Conservation (phyloP, 2,113 vertebrate species). For the Neolamprologus sp. region DNA sequence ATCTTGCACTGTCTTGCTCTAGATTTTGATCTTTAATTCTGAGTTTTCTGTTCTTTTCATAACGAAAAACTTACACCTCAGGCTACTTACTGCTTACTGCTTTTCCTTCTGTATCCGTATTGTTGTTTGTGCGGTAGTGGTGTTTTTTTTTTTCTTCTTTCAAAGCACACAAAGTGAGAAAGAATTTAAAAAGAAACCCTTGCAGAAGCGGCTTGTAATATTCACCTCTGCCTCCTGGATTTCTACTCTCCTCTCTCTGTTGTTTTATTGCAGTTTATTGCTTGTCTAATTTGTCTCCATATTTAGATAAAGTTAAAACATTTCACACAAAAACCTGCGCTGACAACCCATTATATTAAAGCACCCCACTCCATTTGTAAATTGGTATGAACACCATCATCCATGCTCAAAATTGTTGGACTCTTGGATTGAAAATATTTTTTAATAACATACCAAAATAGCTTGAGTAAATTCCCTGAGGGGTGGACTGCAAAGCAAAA, state of each 20-base stretch:
- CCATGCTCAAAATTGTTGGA: background rate
- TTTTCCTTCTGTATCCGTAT: background rate
- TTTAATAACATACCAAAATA: background rate
- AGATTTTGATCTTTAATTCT: constrained; percentile 45
- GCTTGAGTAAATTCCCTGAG: background rate
- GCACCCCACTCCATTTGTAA: background rate
- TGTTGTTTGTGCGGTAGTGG: background rate
- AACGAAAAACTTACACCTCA: background rate
- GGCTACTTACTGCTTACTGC: background rate
- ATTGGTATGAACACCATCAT: background rate
- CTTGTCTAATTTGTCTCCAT: background rate
- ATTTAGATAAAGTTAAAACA: background rate
- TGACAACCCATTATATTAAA: background rate
- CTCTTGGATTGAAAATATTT: background rate
- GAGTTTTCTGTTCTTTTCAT: background rate
- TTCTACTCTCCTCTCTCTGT: background rate
- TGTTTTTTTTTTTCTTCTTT: background rate
- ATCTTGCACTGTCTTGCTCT: background rate
- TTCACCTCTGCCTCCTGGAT: background rate
- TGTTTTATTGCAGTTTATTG: background rate
- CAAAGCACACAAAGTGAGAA: background rate
- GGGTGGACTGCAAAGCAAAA: background rate
- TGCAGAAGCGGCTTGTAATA: background rate
- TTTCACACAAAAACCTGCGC: background rate
- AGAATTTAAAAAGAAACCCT: background rate